phyloP scores from a whole-genome alignment of 2,113 vertebrate genomes.

The Zapornia atra region DNA sequence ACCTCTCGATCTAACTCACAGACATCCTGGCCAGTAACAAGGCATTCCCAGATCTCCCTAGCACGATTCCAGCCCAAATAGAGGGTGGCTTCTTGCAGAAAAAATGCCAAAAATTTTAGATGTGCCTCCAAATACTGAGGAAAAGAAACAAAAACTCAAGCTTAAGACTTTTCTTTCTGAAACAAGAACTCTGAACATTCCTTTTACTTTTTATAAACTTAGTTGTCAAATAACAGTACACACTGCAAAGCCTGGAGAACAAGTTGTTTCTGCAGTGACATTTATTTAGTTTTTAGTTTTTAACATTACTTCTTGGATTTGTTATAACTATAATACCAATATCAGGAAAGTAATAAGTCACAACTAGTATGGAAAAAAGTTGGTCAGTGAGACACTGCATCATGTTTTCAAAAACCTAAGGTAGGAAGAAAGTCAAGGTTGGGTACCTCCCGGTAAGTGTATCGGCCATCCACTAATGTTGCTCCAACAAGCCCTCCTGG shows the following conservation, averaged over 20 bases:
- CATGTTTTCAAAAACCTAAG: not conserved
- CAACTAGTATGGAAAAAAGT: not conserved
- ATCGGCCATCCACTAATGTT: conserved; percentile 92
- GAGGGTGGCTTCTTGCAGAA: conserved; percentile 97
- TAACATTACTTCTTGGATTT: not conserved
- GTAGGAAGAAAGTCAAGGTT: not conserved
- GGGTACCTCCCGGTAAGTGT: conserved; percentile 94
- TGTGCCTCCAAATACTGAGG: conserved; percentile 96
- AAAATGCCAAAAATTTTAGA: conserved; percentile 98
- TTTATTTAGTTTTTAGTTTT: not conserved
- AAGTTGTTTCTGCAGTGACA: not conserved
- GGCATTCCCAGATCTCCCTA: conserved; percentile 97
- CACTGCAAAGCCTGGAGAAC: not conserved
- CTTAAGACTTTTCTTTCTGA: conserved; percentile 19
- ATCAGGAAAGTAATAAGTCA: not conserved
- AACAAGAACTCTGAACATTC: not conserved
- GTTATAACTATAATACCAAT: too few relatives aligned
- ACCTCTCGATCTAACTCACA: conserved; percentile 98
- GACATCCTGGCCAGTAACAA: conserved; percentile 94
- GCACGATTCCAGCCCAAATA: conserved; percentile 98
- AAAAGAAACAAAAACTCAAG: conserved; percentile 47
- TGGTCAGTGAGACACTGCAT: not conserved
- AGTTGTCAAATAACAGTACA: not conserved
- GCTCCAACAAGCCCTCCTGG: conserved; percentile 86
- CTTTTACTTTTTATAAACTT: not conserved